Evolutionary conservation across 2,888 invertebrate species (phyloP).

Genomic region (Pammene aurita): DNA sequence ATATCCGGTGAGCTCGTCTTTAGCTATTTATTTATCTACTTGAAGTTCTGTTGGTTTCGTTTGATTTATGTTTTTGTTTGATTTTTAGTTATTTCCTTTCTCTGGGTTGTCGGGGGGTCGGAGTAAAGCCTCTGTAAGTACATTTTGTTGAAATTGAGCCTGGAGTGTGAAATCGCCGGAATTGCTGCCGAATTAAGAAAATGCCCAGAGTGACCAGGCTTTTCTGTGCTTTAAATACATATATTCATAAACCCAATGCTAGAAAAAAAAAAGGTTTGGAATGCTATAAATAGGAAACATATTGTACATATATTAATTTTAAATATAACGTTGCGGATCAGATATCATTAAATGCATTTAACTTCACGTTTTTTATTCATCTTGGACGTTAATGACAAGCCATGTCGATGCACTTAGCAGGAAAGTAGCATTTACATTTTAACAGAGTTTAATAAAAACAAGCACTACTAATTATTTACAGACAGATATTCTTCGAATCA

Average conservation of each 20-base stretch:
- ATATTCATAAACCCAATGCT: neutral
- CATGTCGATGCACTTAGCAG: no score
- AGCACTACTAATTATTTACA: no score
- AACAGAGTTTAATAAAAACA: no score
- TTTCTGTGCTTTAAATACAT: neutral
- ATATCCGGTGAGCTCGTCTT: neutral
- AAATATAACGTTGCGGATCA: neutral
- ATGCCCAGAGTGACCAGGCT: neutral
- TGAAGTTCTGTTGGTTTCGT: slow-evolving; percentile 52
- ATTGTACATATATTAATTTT: neutral
- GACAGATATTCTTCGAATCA: no score
- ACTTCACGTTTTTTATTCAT: neutral
- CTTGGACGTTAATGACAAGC: no score
- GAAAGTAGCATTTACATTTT: no score
- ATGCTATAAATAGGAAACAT: neutral
- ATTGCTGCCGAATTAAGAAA: neutral
- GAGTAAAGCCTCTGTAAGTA: slow-evolving; percentile 68
- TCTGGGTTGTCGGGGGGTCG: slow-evolving; percentile 74
- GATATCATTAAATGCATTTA: neutral
- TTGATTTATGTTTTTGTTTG: slow-evolving; percentile 63
- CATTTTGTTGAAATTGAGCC: slow-evolving; percentile 45
- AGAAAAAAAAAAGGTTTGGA: neutral
- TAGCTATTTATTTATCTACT: neutral
- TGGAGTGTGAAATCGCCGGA: neutral
- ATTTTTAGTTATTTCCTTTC: slow-evolving; percentile 78